These are phyloP conservation scores for Agrotis clavis DNA, from an alignment of 2,888 invertebrate species.

Conservation along the genomic window DNA sequence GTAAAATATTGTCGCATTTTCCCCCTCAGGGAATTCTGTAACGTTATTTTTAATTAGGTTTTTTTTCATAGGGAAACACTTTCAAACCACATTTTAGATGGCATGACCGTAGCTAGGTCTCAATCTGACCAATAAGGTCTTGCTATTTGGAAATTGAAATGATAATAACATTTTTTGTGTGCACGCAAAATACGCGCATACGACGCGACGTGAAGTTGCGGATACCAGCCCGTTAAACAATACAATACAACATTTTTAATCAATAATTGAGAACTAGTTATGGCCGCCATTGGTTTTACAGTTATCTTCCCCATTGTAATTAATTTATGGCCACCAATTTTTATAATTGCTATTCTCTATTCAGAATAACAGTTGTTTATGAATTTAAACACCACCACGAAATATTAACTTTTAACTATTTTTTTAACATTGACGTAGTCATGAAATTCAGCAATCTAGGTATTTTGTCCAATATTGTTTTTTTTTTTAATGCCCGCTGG, in stretches of 20 bases:
- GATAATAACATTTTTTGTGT: neutral
- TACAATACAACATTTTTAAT: too few species aligned
- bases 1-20: slow-evolving; percentile 1
- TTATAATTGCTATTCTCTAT: slow-evolving; percentile 10
- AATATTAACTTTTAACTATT: slow-evolving; percentile 2
- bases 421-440: slow-evolving; percentile 19
- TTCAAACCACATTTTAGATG: neutral
- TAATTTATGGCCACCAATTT: slow-evolving; percentile 28
- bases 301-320: neutral
- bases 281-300: neutral
- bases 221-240: too few species aligned
- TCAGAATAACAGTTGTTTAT: neutral
- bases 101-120: neutral
- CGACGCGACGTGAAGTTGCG: too few species aligned
- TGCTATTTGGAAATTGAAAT: neutral
- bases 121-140: neutral
- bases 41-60: slow-evolving; percentile 12
- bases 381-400: slow-evolving; percentile 1
- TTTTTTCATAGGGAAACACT: neutral
- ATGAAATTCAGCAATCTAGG: slow-evolving; percentile 19
- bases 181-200: too few species aligned
- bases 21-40: slow-evolving; percentile 12
- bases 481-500: slow-evolving; percentile 7
- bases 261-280: neutral
- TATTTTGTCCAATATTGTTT: neutral